These are phyloP conservation scores for Aphaenogaster rudis DNA, from an alignment of 1,140 invertebrate species.

Conservation along the genomic window DNA sequence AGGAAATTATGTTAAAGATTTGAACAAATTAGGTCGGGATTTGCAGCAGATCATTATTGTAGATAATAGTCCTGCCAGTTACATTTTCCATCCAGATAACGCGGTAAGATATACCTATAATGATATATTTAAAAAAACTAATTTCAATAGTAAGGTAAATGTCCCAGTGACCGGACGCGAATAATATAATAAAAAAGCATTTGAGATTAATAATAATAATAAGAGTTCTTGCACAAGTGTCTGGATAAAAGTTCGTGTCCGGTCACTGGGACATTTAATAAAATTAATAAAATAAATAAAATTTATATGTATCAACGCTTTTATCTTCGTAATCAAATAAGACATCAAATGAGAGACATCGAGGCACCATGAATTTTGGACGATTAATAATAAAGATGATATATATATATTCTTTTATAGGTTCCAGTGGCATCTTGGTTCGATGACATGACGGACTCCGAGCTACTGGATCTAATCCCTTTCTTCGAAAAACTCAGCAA, in stretches of 20 bases:
- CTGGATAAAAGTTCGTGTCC: too few species aligned
- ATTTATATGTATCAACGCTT: neutral
- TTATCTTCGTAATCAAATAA: neutral
- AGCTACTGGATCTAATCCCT: constrained; percentile 97
- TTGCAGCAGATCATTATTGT: constrained; percentile 99
- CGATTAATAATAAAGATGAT: neutral
- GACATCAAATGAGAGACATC: neutral
- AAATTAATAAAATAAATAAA: neutral
- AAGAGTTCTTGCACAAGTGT: too few species aligned
- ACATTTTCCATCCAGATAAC: constrained; percentile 99
- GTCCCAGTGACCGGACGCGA: too few species aligned
- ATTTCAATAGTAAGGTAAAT: too few species aligned
- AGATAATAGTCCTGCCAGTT: constrained; percentile 99
- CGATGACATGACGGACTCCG: constrained; percentile 98
- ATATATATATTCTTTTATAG: constrained; percentile 86
- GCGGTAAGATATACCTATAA: constrained; percentile 92
- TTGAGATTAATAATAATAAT: too few species aligned
- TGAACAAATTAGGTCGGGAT: constrained; percentile 98
- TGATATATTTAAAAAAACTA: constrained; percentile 12
- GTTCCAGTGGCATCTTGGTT: constrained; percentile 99
- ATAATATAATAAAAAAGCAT: too few species aligned
- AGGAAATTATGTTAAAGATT: constrained; percentile 99
- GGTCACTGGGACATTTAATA: too few species aligned
- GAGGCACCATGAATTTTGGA: too few species aligned
- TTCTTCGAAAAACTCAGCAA: constrained; percentile 98